Evolutionary conservation across 1,140 invertebrate species (phyloP).

Genomic region (Musca vetustissima): DNA sequence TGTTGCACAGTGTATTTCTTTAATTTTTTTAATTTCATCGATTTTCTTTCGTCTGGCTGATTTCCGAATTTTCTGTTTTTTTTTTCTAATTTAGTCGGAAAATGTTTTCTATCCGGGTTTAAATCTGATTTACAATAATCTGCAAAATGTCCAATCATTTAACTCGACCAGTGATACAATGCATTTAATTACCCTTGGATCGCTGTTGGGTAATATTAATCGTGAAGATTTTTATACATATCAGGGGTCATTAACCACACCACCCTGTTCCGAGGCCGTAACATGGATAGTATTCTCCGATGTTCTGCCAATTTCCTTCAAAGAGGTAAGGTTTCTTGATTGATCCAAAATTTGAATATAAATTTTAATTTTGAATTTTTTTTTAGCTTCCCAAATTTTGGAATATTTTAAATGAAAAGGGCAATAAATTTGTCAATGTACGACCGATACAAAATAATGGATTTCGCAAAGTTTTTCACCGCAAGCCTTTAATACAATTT

Average conservation of each 20-base stretch:
- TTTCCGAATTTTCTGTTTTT: no score
- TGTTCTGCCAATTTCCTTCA: slow-evolving; percentile 65
- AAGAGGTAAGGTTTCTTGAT: slow-evolving; percentile 25
- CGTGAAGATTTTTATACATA: slow-evolving; percentile 75
- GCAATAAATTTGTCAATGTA: slow-evolving; percentile 58
- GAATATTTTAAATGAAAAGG: slow-evolving; percentile 59
- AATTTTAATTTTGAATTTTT: slow-evolving; percentile 9
- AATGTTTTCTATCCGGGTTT: slow-evolving; percentile 33
- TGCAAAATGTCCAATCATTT: slow-evolving; percentile 36
- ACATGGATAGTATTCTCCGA: slow-evolving; percentile 87
- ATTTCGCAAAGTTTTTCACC: slow-evolving; percentile 22
- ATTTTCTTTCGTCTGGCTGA: no score
- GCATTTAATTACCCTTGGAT: slow-evolving; percentile 36
- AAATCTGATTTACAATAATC: slow-evolving; percentile 36
- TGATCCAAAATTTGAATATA: not conserved
- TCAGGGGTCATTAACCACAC: slow-evolving; percentile 85
- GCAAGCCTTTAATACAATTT: slow-evolving; percentile 15
- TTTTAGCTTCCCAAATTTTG: slow-evolving; percentile 64
- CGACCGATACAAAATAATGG: slow-evolving; percentile 56
- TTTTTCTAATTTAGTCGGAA: not conserved
- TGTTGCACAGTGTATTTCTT: no score
- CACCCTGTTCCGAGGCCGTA: slow-evolving; percentile 84
- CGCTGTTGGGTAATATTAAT: slow-evolving; percentile 54
- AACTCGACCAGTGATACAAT: slow-evolving; percentile 54
- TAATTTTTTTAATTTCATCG: no score